phyloP scores from a whole-genome alignment of 2,797 vertebrate genomes.

The Aplochiton taeniatus region DNA sequence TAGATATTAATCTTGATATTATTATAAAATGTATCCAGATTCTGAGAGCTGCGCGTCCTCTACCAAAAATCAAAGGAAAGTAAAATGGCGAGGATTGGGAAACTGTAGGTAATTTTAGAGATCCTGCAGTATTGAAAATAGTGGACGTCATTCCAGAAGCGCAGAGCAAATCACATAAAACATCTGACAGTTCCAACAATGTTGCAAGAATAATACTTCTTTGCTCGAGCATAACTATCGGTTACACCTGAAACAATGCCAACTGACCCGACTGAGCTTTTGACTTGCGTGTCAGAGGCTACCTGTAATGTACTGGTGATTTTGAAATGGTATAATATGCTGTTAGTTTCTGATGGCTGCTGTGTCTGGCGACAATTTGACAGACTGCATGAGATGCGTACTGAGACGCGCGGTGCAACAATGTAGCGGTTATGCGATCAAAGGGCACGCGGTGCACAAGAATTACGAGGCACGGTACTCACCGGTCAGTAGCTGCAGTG shows the following conservation, averaged over 20 bases:
- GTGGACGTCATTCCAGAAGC: conserved; percentile 55
- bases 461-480: conserved; percentile 63
- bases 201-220: conserved; percentile 28
- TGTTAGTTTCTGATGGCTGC: conserved; percentile 50
- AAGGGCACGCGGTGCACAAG: conserved; percentile 50
- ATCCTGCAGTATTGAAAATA: conserved; percentile 55
- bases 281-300: conserved; percentile 55
- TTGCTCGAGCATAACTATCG: conserved; percentile 11
- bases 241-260: conserved; percentile 32
- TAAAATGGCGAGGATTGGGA: conserved; percentile 78
- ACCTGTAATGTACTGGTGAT: conserved; percentile 46
- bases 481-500: conserved; percentile 72
- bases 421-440: conserved; percentile 34
- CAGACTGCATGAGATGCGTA: conserved; percentile 48
- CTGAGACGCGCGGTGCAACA: conserved; percentile 34
- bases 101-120: conserved; percentile 65
- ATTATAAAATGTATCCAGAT: conserved; percentile 17
- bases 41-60: conserved; percentile 63
- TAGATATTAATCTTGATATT: conserved; percentile 1
- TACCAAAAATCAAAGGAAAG: conserved; percentile 63
- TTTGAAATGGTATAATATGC: conserved; percentile 42
- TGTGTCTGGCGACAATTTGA: conserved; percentile 42
- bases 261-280: conserved; percentile 44
- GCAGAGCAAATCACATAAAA: conserved; percentile 31
- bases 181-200: conserved; percentile 28